These are phyloP conservation scores for Drosophila putrida DNA, from an alignment of 2,888 invertebrate species.

Conservation along the genomic window DNA sequence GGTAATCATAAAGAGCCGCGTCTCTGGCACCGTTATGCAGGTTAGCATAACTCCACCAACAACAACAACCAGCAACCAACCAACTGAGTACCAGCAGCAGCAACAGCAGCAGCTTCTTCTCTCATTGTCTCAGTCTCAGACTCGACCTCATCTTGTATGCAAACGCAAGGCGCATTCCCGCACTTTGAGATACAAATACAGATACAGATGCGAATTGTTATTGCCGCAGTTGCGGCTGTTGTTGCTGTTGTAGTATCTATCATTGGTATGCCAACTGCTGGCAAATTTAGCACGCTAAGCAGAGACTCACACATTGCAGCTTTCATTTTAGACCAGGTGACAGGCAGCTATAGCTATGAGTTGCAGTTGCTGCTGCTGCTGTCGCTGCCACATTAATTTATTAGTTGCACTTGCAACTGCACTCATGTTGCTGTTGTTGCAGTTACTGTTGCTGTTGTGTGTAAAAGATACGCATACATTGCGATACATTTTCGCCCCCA, in stretches of 20 bases:
- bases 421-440: constrained; percentile 37
- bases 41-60: constrained; percentile 61
- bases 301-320: constrained; percentile 47
- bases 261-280: constrained; percentile 57
- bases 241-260: constrained; percentile 23
- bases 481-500: constrained; percentile 27
- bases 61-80: constrained; percentile 32
- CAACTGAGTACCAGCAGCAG: constrained; percentile 16
- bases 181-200: constrained; percentile 30
- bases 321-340: constrained; percentile 73
- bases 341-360: constrained; percentile 70
- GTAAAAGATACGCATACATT: constrained; percentile 72
- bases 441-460: constrained; percentile 48
- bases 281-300: constrained; percentile 75
- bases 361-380: constrained; percentile 34
- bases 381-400: constrained; percentile 75
- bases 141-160: constrained; percentile 71
- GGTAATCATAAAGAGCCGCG: constrained; percentile 73
- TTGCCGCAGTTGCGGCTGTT: constrained; percentile 4
- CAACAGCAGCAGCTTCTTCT: constrained; percentile 32
- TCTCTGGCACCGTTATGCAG: constrained; percentile 73
- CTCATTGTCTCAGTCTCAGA: constrained; percentile 21
- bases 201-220: constrained; percentile 27
- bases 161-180: constrained; percentile 60
- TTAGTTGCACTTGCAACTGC: constrained; percentile 76